Evolutionary conservation across 2,888 invertebrate species (phyloP).

Genomic region (Phortica okadai): DNA sequence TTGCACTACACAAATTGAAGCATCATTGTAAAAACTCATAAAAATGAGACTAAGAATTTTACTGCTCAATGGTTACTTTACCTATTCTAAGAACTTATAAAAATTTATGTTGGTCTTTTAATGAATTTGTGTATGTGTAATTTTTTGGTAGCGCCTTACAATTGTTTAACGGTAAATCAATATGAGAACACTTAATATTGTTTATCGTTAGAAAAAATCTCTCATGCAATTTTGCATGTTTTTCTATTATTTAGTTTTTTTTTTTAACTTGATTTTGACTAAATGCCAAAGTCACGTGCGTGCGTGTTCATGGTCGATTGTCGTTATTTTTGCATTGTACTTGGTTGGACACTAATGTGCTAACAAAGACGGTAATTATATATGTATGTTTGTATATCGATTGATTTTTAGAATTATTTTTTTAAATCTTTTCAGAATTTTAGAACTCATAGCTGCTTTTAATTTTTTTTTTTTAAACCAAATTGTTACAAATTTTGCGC

Average conservation of each 20-base stretch:
- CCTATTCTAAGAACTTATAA: too few relatives aligned
- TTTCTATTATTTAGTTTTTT: background rate
- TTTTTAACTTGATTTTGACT: background rate
- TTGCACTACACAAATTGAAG: too few relatives aligned
- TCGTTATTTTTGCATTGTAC: background rate
- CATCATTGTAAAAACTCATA: too few relatives aligned
- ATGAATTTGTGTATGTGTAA: background rate
- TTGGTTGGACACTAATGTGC: background rate
- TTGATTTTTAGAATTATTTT: background rate
- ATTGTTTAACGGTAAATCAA: constrained; percentile 31
- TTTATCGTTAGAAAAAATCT: constrained; percentile 10
- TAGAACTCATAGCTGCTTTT: too few relatives aligned
- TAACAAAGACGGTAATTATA: background rate
- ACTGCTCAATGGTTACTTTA: too few relatives aligned
- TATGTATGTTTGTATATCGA: background rate
- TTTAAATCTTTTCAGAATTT: too few relatives aligned
- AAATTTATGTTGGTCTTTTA: too few relatives aligned
- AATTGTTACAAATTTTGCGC: too few relatives aligned
- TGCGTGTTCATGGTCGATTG: background rate
- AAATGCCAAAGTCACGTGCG: background rate
- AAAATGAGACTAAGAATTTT: too few relatives aligned
- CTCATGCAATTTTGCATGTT: constrained; percentile 45
- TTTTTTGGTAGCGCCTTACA: background rate
- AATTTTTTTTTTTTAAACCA: too few relatives aligned
- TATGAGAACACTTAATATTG: background rate